A percentile compares a stretch with the other conserved stretches of the same genome.
These are phyloP conservation scores for Prinia subflava DNA, from an alignment of 2,113 vertebrate species.

Conservation along the genomic window DNA sequence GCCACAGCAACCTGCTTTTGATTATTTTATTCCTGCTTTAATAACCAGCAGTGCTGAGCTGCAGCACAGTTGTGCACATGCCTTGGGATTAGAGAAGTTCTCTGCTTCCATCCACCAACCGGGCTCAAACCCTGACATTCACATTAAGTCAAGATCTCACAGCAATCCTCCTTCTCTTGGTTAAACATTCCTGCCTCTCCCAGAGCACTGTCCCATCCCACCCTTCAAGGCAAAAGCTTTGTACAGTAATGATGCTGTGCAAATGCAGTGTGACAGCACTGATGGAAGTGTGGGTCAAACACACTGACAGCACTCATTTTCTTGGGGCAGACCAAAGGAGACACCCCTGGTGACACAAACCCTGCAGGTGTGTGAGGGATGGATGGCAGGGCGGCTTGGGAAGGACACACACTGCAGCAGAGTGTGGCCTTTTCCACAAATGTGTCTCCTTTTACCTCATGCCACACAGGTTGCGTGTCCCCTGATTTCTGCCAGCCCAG, in stretches of 20 bases:
- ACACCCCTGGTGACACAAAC: neutral
- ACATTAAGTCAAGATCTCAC: neutral
- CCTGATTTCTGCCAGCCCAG: neutral
- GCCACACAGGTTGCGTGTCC: neutral
- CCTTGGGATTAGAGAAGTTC: neutral
- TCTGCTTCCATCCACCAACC: neutral
- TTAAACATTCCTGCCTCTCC: neutral
- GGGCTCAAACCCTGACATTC: neutral
- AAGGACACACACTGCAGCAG: neutral
- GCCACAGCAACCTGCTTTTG: neutral
- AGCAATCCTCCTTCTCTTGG: neutral
- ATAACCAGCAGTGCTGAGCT: neutral
- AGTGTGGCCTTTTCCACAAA: neutral
- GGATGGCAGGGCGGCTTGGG: neutral
- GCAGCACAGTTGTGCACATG: neutral
- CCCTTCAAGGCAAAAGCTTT: neutral
- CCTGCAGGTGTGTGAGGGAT: rapidly evolving
- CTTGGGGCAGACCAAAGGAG: neutral
- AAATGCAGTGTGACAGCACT: rapidly evolving
- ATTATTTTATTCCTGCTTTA: neutral
- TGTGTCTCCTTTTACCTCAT: neutral
- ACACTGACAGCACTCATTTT: rapidly evolving
- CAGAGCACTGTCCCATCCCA: rapidly evolving
- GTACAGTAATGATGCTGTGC: rapidly evolving
- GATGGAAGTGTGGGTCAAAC: rapidly evolving